Percentiles rank a stretch among this genome's conserved stretches.
These are phyloP conservation scores for Neotoma lepida DNA, from an alignment of 2,113 vertebrate genomes.

Conservation along the genomic window DNA sequence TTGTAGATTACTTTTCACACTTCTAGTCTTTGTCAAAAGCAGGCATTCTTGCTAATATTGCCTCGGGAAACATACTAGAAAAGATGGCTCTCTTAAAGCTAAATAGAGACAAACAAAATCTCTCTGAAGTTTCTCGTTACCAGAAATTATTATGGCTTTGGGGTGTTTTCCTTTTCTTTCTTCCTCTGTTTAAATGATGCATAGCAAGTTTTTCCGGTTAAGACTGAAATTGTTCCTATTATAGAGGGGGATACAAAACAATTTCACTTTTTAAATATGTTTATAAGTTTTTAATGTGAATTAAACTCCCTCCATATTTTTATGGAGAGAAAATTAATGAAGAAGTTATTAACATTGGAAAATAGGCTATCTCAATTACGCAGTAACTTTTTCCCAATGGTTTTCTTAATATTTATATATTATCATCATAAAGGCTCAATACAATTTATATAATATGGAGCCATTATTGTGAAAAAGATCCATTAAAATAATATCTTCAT, in stretches of 20 bases:
- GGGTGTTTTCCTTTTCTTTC: conserved; percentile 48
- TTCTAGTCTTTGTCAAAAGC: conserved; percentile 54
- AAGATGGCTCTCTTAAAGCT: conserved; percentile 63
- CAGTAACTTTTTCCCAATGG: conserved; percentile 61
- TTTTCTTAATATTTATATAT: conserved; percentile 79
- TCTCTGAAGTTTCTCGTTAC: conserved; percentile 66
- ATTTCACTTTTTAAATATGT: conserved; percentile 60
- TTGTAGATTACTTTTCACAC: conserved; percentile 47
- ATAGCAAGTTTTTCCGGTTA: background rate
- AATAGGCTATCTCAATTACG: conserved; percentile 73
- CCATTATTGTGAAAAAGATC: conserved; percentile 63
- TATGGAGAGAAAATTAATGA: conserved; percentile 65
- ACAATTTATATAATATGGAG: conserved; percentile 71
- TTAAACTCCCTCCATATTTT: conserved; percentile 64
- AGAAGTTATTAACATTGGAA: conserved; percentile 73
- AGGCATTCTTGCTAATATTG: conserved; percentile 58
- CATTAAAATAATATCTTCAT: conserved; percentile 75
- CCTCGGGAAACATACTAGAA: conserved; percentile 35
- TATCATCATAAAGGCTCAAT: conserved; percentile 72
- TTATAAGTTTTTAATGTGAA: conserved; percentile 44
- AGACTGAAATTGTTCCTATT: conserved; percentile 38
- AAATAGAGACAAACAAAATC: conserved; percentile 63
- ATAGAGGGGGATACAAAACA: background rate
- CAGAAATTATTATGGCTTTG: conserved; percentile 11
- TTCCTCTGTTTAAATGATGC: conserved; percentile 43